Conservation (phyloP, 1,140 invertebrate genomes). For the Leptonema lineaticorne region DNA sequence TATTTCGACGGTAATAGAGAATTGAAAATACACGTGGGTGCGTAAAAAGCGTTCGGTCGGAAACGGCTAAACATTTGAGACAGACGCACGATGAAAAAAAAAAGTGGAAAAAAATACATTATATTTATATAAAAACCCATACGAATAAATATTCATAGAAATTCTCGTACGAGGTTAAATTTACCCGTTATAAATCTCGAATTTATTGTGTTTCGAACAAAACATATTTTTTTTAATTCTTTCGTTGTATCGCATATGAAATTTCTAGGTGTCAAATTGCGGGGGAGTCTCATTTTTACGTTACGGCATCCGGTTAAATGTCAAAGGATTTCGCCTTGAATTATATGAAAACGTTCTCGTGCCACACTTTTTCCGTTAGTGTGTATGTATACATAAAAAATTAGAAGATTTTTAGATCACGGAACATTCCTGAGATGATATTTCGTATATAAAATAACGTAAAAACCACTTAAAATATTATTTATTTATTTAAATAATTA, state of each 20-base stretch:
- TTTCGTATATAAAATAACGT: too few relatives aligned
- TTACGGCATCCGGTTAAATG: conserved; percentile 23
- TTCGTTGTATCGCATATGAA: too few relatives aligned
- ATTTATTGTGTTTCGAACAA: conserved; percentile 11
- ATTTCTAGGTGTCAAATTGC: conserved; percentile 27
- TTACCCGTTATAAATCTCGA: conserved; percentile 7
- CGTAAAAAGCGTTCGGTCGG: neutral
- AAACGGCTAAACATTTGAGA: too few relatives aligned
- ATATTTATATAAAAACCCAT: neutral
- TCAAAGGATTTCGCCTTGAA: conserved; percentile 20
- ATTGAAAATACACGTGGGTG: too few relatives aligned
- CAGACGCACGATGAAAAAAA: neutral
- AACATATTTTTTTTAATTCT: neutral
- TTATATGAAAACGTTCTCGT: neutral
- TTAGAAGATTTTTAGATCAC: too few relatives aligned
- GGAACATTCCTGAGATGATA: too few relatives aligned
- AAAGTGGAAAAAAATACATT: neutral
- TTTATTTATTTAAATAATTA: too few relatives aligned
- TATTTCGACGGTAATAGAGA: too few relatives aligned
- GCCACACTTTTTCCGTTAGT: conserved; percentile 1
- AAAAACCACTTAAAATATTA: too few relatives aligned
- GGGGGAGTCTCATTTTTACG: conserved; percentile 6
- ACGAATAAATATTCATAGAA: too few relatives aligned
- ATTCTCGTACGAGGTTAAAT: neutral
- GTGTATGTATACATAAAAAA: too few relatives aligned